Conservation (phyloP, 2,797 vertebrate species). For the Xiphorhynchus erythropygius region DNA sequence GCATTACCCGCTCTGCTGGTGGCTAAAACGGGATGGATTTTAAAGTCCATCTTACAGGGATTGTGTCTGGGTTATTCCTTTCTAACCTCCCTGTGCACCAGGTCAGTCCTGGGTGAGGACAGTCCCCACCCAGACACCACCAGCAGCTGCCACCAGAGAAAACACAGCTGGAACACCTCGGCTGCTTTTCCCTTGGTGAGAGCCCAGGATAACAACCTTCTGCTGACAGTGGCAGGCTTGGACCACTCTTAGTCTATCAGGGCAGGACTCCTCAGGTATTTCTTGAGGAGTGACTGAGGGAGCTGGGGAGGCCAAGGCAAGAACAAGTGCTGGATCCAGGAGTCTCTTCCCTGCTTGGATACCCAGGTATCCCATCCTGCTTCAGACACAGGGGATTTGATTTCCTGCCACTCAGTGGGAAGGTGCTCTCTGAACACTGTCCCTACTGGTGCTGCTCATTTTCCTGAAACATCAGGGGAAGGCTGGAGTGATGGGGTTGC, state of each 20-base stretch:
- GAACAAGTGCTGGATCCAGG: not conserved
- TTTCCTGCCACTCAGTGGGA: not conserved
- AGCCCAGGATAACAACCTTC: not conserved
- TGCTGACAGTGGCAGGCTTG: not conserved
- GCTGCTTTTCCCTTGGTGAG: not conserved
- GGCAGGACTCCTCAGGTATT: not conserved
- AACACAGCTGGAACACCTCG: not conserved
- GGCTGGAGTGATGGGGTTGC: not conserved
- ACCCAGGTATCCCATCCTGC: not conserved
- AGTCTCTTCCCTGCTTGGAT: not conserved
- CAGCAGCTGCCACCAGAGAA: not conserved
- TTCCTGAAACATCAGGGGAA: not conserved
- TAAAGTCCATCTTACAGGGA: not conserved
- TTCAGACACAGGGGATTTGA: not conserved
- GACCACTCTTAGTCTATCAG: rapidly evolving
- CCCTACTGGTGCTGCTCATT: not conserved
- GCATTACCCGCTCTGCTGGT: not conserved
- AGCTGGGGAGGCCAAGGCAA: not conserved
- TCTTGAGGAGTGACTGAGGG: not conserved
- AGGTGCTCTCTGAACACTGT: not conserved
- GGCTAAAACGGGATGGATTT: rapidly evolving
- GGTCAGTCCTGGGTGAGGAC: not conserved
- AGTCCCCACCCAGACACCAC: not conserved
- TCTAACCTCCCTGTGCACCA: rapidly evolving
- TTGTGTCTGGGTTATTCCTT: rapidly evolving